Base-by-base conservation (phyloP, 2,113 vertebrate genomes). In the Cynoglossus semilaevis region DNA sequence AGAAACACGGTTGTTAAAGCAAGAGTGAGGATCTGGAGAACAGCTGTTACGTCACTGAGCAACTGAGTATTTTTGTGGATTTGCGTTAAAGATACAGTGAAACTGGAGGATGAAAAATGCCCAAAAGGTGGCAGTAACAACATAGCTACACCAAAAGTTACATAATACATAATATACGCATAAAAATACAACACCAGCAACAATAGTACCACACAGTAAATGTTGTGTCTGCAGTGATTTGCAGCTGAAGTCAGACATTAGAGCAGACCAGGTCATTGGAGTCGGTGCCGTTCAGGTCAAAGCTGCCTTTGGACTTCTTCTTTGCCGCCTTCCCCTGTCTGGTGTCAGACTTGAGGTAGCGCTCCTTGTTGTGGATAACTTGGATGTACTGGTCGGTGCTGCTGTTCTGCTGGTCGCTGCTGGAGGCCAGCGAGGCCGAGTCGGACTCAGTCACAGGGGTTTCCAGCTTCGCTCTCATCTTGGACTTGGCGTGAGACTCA, bases 381-480 rank as follows among this genome's bases (percentile, higher is more conserved):
- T 94, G 94, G 15, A 95, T 93, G 58, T 94, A 94, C 63, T 94
- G 94, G 81, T 95, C 94, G 0, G 91, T 89, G 81, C 93, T 87
- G 82, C 94, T 93, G 79, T 90, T 93, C 74, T 95, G 94, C 0
- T 91, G 95, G 75, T 98, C 97, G 0, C 94, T 96, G 80, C 95
- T 98, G 48, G 97, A 98, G 4, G 90, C 92, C 8, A 91, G 57
- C 0, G 95, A 97, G 36, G 90, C 44, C 0, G 95, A 95, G 66
- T 97, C 96, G 0, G 95, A 97, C 51, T 99, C 96, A 0, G 94
- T 95, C 51, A 90, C 74, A 4, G 91, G 86, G 0, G 88, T 91
- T 15, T 94, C 90, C 1, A 80, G 53, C 67, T 90, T 91, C 3
- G 88, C 85, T 55, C 87, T 92, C 4, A 63, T 57, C 74, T 91